Conservation (phyloP, 2,113 vertebrate species). For the Eulemur rufifrons region DNA sequence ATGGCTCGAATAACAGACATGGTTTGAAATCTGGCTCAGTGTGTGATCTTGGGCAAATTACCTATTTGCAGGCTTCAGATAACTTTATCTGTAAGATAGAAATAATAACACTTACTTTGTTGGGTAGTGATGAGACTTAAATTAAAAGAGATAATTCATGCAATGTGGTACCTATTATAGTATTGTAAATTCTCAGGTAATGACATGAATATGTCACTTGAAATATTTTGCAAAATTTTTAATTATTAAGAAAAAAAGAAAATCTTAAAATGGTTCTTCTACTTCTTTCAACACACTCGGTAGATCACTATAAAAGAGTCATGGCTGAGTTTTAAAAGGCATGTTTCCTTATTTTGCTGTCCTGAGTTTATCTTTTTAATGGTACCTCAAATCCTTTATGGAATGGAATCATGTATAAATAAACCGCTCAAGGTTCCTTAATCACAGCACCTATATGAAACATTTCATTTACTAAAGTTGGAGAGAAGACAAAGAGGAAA, state of each 20-base stretch:
- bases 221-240: neutral
- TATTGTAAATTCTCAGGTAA: neutral
- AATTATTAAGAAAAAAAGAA: neutral
- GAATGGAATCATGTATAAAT: neutral
- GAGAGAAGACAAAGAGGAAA: neutral
- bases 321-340: neutral
- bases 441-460: neutral
- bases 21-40: neutral
- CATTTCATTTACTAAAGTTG: neutral
- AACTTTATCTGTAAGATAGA: neutral
- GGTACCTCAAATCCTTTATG: neutral
- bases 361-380: slow-evolving; percentile 20
- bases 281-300: neutral
- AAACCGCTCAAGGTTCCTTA: neutral
- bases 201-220: neutral
- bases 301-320: neutral
- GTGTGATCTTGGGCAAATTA: neutral
- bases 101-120: neutral
- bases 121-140: neutral
- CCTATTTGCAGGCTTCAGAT: neutral
- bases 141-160: neutral
- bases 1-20: neutral
- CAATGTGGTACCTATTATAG: neutral
- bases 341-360: neutral
- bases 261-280: neutral